Conservation (phyloP, 2,113 vertebrate genomes). For the Climacteris rufus region DNA sequence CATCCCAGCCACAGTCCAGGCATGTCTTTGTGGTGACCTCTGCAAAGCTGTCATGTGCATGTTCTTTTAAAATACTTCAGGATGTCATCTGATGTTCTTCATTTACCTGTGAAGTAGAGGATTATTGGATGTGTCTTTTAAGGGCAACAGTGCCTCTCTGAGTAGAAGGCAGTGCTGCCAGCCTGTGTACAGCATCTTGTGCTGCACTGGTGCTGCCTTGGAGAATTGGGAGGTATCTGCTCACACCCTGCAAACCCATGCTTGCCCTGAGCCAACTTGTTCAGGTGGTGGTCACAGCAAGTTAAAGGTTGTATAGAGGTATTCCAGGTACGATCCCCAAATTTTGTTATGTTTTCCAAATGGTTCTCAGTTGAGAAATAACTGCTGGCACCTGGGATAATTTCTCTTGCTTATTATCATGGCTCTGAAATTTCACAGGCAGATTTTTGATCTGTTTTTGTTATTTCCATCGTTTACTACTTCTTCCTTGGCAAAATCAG, state of each 20-base stretch:
- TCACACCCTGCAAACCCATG: accelerated
- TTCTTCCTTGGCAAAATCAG: background rate
- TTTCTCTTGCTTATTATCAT: background rate
- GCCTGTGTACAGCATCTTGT: background rate
- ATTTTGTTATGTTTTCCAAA: background rate
- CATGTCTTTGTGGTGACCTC: background rate
- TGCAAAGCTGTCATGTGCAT: accelerated
- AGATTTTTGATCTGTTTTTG: background rate
- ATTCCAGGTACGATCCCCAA: background rate
- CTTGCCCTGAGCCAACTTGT: background rate
- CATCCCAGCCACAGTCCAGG: background rate
- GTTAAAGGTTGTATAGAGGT: background rate
- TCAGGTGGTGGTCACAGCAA: background rate
- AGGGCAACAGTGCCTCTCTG: background rate
- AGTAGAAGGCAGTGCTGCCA: background rate
- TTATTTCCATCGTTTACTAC: background rate
- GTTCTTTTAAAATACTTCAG: background rate
- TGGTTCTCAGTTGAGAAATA: background rate
- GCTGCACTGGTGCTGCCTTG: accelerated
- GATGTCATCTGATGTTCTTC: background rate
- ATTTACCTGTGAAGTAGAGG: background rate
- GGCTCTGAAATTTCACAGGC: background rate
- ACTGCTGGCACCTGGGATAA: background rate
- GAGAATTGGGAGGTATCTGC: background rate
- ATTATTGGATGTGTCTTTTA: background rate